Base-by-base conservation (phyloP, 2,797 vertebrate genomes). In the Varecia variegata region DNA sequence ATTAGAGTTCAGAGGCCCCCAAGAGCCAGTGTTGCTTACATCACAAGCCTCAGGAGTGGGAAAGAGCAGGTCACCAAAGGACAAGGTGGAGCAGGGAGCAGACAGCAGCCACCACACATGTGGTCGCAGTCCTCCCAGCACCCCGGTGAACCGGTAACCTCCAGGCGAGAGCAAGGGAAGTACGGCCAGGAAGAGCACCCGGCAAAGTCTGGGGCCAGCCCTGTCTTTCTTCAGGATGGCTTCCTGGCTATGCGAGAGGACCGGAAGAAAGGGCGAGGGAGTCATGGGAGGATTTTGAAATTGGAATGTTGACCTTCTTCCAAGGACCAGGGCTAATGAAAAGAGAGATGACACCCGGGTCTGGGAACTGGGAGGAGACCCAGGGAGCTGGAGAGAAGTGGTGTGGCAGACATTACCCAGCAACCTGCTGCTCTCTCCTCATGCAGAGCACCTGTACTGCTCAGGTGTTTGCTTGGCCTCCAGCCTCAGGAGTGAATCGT, bases 391-490 rank as follows among this genome's bases (percentile, higher is more conserved):
- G 52, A 70, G 58, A 56, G 15, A 25, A 60, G 58, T 15, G 2
- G 1, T 2, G 10, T 0, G 7, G 2, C 9, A 38, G 20, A 35
- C 7, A 27, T 4, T 30, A 58, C 13, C 43, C n/a, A 50, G 15
- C 47, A 23, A 58, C 7, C 47, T 7, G 25, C 27, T 1, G 2
- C 1, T 38, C 17, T 27, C 11, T 35, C 35, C 10, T 87, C 47
- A n/a, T 17, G 5, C 60, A 92, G 76, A 92, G 58, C 8, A 45
- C 52, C 45, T 7, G 10, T 21, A 20, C 43, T 54, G 47, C 25
- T 88, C 45, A 40, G 50, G 30, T 5, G 13, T 82, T 50, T 23
- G 40, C 56, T 79, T 32, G 45, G 38, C 43, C 38, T 30, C 47
- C 43, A 62, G 27, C 23, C 43, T 47, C 43, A 18, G 8, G 3